A percentile compares a stretch with the other conserved stretches of the same genome.
These are phyloP conservation scores for Nesogale talazaci DNA, from an alignment of 2,113 vertebrate genomes.

Conservation along the genomic window DNA sequence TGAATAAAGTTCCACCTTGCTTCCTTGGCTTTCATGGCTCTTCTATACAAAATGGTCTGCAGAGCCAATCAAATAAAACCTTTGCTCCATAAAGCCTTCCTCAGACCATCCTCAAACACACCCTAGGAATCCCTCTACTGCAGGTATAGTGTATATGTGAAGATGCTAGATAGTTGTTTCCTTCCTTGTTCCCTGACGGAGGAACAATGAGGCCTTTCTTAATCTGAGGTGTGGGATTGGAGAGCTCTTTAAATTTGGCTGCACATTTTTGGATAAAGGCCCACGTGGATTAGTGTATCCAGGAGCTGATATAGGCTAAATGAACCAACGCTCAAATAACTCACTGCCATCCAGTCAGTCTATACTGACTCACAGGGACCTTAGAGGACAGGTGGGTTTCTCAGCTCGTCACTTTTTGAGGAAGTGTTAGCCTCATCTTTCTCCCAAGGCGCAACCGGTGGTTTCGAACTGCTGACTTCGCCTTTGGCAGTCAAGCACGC, in stretches of 20 bases:
- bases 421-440: no score
- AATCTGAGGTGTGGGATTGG: background rate
- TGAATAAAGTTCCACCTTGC: background rate
- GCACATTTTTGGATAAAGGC: background rate
- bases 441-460: no score
- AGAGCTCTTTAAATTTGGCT: constrained; percentile 10
- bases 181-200: constrained; percentile 6
- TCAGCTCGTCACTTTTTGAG: no score
- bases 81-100: constrained; percentile 29
- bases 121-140: background rate
- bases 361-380: no score
- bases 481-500: no score
- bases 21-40: background rate
- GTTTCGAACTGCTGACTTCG: no score
- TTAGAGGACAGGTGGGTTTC: no score
- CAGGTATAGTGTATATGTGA: background rate
- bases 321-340: background rate
- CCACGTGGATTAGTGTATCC: background rate
- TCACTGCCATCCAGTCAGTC: no score
- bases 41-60: constrained; percentile 8
- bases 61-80: constrained; percentile 1
- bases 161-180: background rate
- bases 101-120: background rate
- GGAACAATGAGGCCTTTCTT: background rate
- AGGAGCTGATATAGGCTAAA: background rate